phyloP scores from a whole-genome alignment of 2,797 vertebrate genomes.

The Aulostomus chinensis region DNA sequence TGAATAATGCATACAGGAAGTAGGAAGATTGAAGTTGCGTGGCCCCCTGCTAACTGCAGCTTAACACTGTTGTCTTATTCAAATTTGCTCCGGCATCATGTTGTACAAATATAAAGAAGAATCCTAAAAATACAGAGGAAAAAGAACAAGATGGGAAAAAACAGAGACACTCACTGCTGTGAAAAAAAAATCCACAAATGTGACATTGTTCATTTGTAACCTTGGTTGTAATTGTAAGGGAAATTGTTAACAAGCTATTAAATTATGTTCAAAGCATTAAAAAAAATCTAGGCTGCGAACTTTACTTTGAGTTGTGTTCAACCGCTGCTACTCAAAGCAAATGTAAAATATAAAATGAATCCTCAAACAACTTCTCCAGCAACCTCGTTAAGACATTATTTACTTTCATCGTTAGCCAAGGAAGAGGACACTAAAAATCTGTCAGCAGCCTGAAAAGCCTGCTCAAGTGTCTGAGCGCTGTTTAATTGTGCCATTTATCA shows the following conservation, averaged over 20 bases:
- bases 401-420: slow-evolving; percentile 90
- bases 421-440: slow-evolving; percentile 88
- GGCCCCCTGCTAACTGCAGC: slow-evolving; percentile 33
- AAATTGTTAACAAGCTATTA: slow-evolving; percentile 69
- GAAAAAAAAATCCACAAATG: slow-evolving; percentile 32
- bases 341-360: slow-evolving; percentile 74
- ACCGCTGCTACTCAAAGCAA: slow-evolving; percentile 59
- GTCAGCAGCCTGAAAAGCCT: slow-evolving; percentile 88
- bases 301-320: slow-evolving; percentile 57
- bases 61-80: slow-evolving; percentile 25
- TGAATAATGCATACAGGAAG: slow-evolving; percentile 80
- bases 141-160: too few species aligned
- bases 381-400: slow-evolving; percentile 88
- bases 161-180: background rate
- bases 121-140: slow-evolving; percentile 2
- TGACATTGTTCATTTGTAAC: slow-evolving; percentile 43
- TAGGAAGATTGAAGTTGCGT: slow-evolving; percentile 51
- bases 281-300: slow-evolving; percentile 60
- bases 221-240: slow-evolving; percentile 62
- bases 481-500: slow-evolving; percentile 92
- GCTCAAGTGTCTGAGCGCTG: slow-evolving; percentile 84
- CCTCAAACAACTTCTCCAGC: slow-evolving; percentile 76
- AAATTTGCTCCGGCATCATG: slow-evolving; percentile 23
- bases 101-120: slow-evolving; percentile 12
- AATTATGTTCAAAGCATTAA: slow-evolving; percentile 69